phyloP scores from a whole-genome alignment of 2,113 vertebrate genomes.

The Ellobius talpinus region DNA sequence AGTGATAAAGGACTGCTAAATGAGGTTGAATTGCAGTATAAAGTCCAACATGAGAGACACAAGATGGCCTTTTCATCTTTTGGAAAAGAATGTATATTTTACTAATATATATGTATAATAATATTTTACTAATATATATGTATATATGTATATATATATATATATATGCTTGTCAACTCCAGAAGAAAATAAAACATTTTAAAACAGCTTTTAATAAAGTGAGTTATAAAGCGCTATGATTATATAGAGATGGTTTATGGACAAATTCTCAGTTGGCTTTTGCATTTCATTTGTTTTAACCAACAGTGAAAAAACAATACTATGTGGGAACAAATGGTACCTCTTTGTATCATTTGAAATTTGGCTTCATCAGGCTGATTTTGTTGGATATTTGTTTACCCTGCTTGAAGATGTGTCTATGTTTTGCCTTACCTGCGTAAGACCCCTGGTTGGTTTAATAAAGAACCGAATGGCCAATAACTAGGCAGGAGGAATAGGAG shows the following conservation, averaged over 20 bases:
- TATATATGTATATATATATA: background rate
- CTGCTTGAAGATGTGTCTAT: background rate
- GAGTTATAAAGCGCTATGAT: slow-evolving; percentile 83
- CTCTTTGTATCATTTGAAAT: slow-evolving; percentile 68
- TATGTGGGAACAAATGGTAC: slow-evolving; percentile 74
- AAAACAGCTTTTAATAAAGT: slow-evolving; percentile 88
- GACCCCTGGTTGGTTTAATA: background rate
- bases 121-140: background rate
- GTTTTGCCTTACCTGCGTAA: background rate
- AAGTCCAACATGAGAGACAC: background rate
- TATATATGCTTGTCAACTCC: slow-evolving; percentile 86
- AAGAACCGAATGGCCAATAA: background rate
- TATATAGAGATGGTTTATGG: slow-evolving; percentile 68
- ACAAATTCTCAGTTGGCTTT: slow-evolving; percentile 62
- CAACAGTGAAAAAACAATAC: slow-evolving; percentile 86
- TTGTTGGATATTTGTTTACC: background rate
- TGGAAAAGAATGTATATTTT: background rate
- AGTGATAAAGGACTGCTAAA: slow-evolving; percentile 31
- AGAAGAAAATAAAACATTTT: slow-evolving; percentile 95
- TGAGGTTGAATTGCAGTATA: background rate
- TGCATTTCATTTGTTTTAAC: slow-evolving; percentile 84
- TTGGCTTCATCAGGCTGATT: background rate
- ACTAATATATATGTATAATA: background rate
- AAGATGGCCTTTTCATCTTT: background rate
- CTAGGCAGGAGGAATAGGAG: background rate